Conservation (phyloP, 2,888 invertebrate species). For the Pyrrhia umbra region DNA sequence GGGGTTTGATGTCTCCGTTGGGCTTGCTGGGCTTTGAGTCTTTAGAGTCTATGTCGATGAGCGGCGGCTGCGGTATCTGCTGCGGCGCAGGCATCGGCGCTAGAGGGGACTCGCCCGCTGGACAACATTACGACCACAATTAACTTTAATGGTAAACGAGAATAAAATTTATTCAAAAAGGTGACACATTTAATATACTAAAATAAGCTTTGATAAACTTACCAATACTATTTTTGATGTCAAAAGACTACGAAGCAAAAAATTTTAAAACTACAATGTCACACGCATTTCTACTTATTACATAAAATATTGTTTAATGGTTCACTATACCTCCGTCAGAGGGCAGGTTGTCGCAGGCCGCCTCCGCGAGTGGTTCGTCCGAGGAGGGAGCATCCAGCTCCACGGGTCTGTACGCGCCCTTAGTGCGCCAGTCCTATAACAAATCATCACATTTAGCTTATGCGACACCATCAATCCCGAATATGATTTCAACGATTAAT, state of each 20-base stretch:
- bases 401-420: slow-evolving; percentile 84
- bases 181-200: neutral
- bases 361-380: slow-evolving; percentile 76
- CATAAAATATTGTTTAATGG: neutral
- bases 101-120: slow-evolving; percentile 59
- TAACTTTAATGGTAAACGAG: neutral
- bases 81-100: slow-evolving; percentile 35
- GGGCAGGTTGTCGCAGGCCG: slow-evolving; percentile 71
- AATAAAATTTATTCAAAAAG: neutral
- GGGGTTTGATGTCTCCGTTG: slow-evolving; percentile 80
- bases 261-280: neutral
- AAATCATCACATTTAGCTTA: slow-evolving; percentile 44
- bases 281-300: neutral
- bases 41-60: slow-evolving; percentile 61
- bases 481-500: slow-evolving; percentile 20
- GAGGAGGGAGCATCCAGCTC: slow-evolving; percentile 81
- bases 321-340: slow-evolving; percentile 58
- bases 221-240: neutral
- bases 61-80: slow-evolving; percentile 48
- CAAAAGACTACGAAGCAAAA: slow-evolving; percentile 1
- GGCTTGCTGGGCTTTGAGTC: slow-evolving; percentile 57
- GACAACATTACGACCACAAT: neutral
- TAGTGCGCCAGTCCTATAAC: slow-evolving; percentile 84
- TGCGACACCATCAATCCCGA: neutral
- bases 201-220: neutral